phyloP scores from a whole-genome alignment of 1,140 invertebrate species.

The Eumaeus atala region DNA sequence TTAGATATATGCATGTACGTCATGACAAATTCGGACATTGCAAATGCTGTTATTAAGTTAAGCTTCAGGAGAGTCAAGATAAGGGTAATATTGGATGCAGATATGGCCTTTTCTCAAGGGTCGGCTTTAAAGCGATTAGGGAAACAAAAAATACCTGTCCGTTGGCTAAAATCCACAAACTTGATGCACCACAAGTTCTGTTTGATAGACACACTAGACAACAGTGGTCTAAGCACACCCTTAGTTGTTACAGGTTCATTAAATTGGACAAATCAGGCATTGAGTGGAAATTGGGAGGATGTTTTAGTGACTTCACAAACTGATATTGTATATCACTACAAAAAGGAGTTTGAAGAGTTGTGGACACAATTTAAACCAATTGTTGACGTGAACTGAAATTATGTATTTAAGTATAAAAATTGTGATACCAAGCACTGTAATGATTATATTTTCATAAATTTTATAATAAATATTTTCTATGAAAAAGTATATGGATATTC shows the following conservation, averaged over 20 bases:
- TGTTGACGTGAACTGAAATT: constrained; percentile 4
- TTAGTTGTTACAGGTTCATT: constrained; percentile 51
- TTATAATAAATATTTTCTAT: too few relatives aligned
- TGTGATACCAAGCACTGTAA: constrained; percentile 1
- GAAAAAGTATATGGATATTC: too few relatives aligned
- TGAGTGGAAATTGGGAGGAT: constrained; percentile 60
- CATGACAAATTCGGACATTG: constrained; percentile 50
- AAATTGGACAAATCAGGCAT: constrained; percentile 64
- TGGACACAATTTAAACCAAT: constrained; percentile 58
- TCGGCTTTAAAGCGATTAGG: constrained; percentile 42
- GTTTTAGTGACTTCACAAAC: constrained; percentile 52
- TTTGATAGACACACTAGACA: constrained; percentile 40
- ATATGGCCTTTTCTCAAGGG: constrained; percentile 56
- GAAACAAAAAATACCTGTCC: constrained; percentile 47
- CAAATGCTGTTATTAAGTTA: constrained; percentile 43
- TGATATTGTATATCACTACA: constrained; percentile 41
- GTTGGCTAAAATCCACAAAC: constrained; percentile 62
- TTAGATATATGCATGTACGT: constrained; percentile 63
- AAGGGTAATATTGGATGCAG: constrained; percentile 55
- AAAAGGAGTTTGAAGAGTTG: constrained; percentile 56
- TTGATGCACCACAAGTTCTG: constrained; percentile 67
- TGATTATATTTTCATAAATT: background rate
- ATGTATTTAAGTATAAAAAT: background rate
- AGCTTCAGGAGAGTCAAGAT: constrained; percentile 48
- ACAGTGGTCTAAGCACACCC: constrained; percentile 25